Percentiles rank a stretch among this genome's conserved stretches.
phyloP scores from a whole-genome alignment of 2,113 vertebrate species.

The Argyrosomus japonicus region DNA sequence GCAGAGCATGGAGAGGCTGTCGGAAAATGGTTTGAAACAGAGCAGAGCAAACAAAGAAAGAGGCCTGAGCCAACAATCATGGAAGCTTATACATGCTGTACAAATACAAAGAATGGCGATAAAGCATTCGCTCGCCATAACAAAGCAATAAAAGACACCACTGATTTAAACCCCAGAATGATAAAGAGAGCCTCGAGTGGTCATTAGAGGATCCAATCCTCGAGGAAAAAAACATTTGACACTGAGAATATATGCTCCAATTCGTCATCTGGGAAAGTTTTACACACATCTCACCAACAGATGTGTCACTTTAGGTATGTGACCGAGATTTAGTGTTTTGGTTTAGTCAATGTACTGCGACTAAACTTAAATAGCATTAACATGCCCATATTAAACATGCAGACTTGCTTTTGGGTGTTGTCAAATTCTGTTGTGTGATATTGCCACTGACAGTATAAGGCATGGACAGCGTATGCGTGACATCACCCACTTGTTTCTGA shows the following conservation, averaged over 20 bases:
- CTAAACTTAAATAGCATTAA: background rate
- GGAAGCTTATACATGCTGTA: slow-evolving; percentile 11
- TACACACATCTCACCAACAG: background rate
- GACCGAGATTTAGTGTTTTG: background rate
- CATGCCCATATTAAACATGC: background rate
- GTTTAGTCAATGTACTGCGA: background rate
- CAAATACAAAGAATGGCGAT: slow-evolving; percentile 38
- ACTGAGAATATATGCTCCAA: slow-evolving; percentile 11
- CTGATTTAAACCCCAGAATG: slow-evolving; percentile 31
- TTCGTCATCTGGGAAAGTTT: slow-evolving; percentile 7
- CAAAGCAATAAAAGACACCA: slow-evolving; percentile 32
- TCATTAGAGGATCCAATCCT: slow-evolving; percentile 19
- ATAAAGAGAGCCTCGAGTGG: slow-evolving; percentile 23
- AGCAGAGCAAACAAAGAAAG: slow-evolving; percentile 51
- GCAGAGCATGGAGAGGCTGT: slow-evolving; percentile 57
- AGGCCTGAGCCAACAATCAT: slow-evolving; percentile 26
- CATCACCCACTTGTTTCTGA: no score
- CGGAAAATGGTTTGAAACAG: slow-evolving; percentile 58
- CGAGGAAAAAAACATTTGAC: slow-evolving; percentile 28
- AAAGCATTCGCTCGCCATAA: slow-evolving; percentile 10
- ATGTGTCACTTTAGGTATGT: background rate
- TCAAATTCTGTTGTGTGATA: background rate
- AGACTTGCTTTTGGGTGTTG: background rate
- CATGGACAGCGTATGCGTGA: no score
- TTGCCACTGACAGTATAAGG: no score